Evolutionary conservation across 2,113 vertebrate species (phyloP).

Genomic region (Aepyceros melampus): DNA sequence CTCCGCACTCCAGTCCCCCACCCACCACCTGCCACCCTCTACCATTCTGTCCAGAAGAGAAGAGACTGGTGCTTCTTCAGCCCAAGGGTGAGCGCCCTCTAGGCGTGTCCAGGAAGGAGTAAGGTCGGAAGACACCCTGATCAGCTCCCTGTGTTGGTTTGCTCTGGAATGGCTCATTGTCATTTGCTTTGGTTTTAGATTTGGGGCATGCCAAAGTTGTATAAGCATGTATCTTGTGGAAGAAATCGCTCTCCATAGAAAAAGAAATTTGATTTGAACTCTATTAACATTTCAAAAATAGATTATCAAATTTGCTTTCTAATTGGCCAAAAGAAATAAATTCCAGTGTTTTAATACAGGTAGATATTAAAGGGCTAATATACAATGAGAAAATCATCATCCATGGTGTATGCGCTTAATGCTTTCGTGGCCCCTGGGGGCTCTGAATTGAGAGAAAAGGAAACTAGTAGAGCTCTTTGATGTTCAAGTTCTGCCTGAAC

Average conservation of each 20-base stretch:
- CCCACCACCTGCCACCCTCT: not conserved
- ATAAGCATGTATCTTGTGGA: conserved; percentile 18
- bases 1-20: not conserved
- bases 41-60: conserved; percentile 19
- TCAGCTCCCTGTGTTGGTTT: not conserved
- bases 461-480: conserved; percentile 8
- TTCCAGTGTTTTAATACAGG: conserved; percentile 53
- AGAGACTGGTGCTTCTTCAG: conserved; percentile 18
- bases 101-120: not conserved
- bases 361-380: conserved; percentile 82
- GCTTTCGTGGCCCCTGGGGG: conserved; percentile 42
- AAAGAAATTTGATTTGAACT: conserved; percentile 38
- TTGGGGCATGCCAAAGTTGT: conserved; percentile 38
- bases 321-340: conserved; percentile 62
- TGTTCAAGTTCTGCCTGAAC: conserved; percentile 46
- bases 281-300: conserved; percentile 26
- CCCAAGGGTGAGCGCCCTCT: not conserved
- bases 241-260: conserved; percentile 26
- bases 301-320: conserved; percentile 49
- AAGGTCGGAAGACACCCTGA: not conserved
- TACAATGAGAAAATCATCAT: conserved; percentile 49
- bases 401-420: conserved; percentile 40
- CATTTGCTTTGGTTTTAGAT: conserved; percentile 50
- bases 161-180: not conserved
- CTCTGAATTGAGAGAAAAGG: conserved; percentile 56